A percentile compares a stretch with the other conserved stretches of the same genome.
Evolutionary conservation across 1,140 invertebrate genomes (phyloP).

Genomic region (Trichonephila clavata): DNA sequence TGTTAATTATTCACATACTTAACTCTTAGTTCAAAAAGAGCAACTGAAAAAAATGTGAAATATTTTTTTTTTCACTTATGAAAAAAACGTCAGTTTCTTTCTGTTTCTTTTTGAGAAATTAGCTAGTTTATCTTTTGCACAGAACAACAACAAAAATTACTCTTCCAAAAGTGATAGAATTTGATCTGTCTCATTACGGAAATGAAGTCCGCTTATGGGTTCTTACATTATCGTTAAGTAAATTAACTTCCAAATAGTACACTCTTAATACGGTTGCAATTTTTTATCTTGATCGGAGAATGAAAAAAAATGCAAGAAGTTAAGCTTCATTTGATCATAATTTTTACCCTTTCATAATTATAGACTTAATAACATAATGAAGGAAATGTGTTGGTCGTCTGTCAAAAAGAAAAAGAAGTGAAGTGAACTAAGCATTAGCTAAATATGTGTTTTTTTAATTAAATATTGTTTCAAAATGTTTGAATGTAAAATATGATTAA

Average conservation of each 20-base stretch:
- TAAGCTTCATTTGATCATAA: not conserved
- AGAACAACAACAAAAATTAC: not conserved
- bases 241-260: not conserved
- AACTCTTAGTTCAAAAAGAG: too few species aligned
- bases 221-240: not conserved
- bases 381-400: not conserved
- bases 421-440: not conserved
- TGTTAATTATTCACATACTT: too few species aligned
- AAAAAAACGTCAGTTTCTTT: not conserved
- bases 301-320: not conserved
- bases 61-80: too few species aligned
- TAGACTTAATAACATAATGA: slow-evolving; percentile 2
- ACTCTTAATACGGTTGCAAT: not conserved
- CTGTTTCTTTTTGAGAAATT: not conserved
- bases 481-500: too few species aligned
- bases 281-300: not conserved
- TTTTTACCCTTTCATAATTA: not conserved
- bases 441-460: too few species aligned
- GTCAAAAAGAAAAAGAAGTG: not conserved
- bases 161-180: not conserved
- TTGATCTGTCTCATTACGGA: not conserved
- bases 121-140: not conserved
- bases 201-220: not conserved
- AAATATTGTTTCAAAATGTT: too few species aligned
- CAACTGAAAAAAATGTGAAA: too few species aligned